These are phyloP conservation scores for Ormyrus rosae DNA, from an alignment of 2,888 invertebrate species.

Conservation along the genomic window DNA sequence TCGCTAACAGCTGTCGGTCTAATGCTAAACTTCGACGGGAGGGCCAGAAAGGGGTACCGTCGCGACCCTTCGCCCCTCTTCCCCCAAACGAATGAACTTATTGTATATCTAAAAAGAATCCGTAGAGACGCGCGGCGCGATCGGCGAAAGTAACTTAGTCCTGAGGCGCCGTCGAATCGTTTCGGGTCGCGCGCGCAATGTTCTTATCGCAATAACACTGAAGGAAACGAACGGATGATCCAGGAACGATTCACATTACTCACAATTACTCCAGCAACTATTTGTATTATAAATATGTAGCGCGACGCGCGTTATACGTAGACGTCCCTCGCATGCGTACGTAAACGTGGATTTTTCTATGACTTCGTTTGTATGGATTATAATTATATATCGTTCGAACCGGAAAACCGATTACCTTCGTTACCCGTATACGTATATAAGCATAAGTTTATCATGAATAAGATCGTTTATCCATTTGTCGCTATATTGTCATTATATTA, in stretches of 20 bases:
- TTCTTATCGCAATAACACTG: conserved; percentile 66
- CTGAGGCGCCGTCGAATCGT: conserved; percentile 39
- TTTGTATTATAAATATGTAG: conserved; percentile 64
- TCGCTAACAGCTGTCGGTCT: conserved; percentile 30
- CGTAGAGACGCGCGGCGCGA: neutral
- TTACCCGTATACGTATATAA: conserved; percentile 53
- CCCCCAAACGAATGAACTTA: conserved; percentile 29
- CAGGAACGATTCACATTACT: conserved; percentile 39
- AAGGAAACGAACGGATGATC: conserved; percentile 47
- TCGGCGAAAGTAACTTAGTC: conserved; percentile 48
- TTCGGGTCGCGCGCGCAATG: conserved; percentile 52
- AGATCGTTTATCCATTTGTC: conserved; percentile 52
- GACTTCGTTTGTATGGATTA: conserved; percentile 57
- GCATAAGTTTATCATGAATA: conserved; percentile 26
- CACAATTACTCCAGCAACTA: conserved; percentile 65
- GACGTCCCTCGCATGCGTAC: conserved; percentile 66
- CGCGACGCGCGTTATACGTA: conserved; percentile 68
- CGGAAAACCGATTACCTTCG: conserved; percentile 52
- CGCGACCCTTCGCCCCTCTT: conserved; percentile 11
- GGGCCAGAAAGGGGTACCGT: neutral
- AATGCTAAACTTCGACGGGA: conserved; percentile 23
- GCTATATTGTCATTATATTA: conserved; percentile 48
- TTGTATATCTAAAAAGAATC: conserved; percentile 8
- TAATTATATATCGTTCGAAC: conserved; percentile 49
- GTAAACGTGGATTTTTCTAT: conserved; percentile 66